Percentiles rank a stretch among this genome's conserved stretches.
phyloP scores from a whole-genome alignment of 2,113 vertebrate species.

The human region GRCh38 chr7:129291001-129291500 shows the following conservation, averaged over 20 bases:
- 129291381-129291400: neutral
- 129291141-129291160: conserved; percentile 17
- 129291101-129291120: neutral
- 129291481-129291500: neutral
- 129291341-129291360: conserved; percentile 1
- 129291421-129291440: neutral
- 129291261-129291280: neutral
- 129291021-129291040: conserved; percentile 25
- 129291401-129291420: conserved; percentile 6
- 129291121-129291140: neutral
- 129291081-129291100: conserved; percentile 1
- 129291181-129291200: neutral
- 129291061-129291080: conserved; percentile 29
- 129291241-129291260: conserved; percentile 32
- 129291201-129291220: conserved; percentile 18
- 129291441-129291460: neutral
- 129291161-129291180: neutral
- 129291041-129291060: neutral
- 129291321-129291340: conserved; percentile 15
- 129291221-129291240: neutral
- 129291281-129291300: neutral
- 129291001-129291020: neutral
- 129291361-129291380: conserved; percentile 26
- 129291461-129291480: neutral
- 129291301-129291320: neutral